Conservation (phyloP, 2,113 vertebrate species). For the Mus pahari region DNA sequence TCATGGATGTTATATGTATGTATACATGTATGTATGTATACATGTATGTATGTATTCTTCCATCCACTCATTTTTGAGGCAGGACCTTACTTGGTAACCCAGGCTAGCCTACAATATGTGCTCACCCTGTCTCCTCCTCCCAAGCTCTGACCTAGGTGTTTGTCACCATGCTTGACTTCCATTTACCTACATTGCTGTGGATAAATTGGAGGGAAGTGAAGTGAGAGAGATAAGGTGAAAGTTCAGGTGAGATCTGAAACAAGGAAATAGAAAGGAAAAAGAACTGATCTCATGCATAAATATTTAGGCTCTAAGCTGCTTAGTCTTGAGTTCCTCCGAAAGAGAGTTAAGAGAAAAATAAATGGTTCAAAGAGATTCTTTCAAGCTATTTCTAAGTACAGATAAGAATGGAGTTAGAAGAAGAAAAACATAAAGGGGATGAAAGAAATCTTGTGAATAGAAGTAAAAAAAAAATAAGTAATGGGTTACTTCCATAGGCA, state of each 20-base stretch:
- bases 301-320: not conserved
- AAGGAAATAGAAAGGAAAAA: not conserved
- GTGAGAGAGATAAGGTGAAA: not conserved
- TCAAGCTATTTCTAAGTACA: not conserved
- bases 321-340: not conserved
- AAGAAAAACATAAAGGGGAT: not conserved
- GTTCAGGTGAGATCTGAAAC: not conserved
- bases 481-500: not conserved
- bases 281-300: not conserved
- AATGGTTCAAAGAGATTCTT: not conserved
- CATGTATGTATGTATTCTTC: not conserved
- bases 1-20: too few species aligned
- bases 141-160: not conserved
- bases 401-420: not conserved
- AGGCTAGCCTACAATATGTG: not conserved
- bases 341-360: not conserved
- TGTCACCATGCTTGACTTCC: not conserved
- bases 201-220: not conserved
- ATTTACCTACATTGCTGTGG: not conserved
- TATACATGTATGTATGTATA: not conserved
- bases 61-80: not conserved
- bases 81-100: too few species aligned
- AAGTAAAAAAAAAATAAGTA: not conserved
- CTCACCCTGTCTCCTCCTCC: not conserved
- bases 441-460: not conserved